Evolutionary conservation across 2,797 vertebrate genomes (phyloP).

Genomic region (Paramormyrops hopkinsi): DNA sequence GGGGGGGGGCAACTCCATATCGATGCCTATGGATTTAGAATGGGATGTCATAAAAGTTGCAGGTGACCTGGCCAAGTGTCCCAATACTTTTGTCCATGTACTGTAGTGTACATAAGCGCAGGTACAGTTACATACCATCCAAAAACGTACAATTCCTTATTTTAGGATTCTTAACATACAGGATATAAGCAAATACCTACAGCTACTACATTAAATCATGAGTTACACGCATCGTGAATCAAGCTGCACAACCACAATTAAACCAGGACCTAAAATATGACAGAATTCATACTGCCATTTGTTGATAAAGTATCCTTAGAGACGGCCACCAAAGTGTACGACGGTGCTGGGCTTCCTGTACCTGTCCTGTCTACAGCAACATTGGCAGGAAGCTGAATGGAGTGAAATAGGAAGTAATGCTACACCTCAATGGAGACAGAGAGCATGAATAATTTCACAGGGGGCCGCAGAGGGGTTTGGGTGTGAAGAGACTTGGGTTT

Average conservation of each 20-base stretch:
- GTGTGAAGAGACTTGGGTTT: slow-evolving; percentile 16
- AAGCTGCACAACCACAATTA: not conserved
- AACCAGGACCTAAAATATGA: not conserved
- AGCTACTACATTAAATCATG: not conserved
- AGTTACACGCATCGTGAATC: not conserved
- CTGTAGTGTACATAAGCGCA: not conserved
- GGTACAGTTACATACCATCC: not conserved
- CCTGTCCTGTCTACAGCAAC: not conserved
- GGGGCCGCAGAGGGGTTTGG: not conserved
- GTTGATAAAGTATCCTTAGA: not conserved
- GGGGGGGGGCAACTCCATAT: not conserved
- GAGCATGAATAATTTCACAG: slow-evolving; percentile 18
- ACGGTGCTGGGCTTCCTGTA: not conserved
- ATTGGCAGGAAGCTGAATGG: not conserved
- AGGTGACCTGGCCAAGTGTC: not conserved
- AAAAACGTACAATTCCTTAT: not conserved
- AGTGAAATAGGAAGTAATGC: slow-evolving; percentile 15
- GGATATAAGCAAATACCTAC: not conserved
- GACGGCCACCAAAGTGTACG: not conserved
- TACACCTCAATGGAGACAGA: slow-evolving; percentile 7
- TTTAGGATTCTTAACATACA: not conserved
- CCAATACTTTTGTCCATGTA: not conserved
- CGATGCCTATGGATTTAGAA: not conserved
- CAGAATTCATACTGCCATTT: not conserved
- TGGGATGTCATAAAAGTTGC: not conserved